Base-by-base conservation (phyloP, 1,140 invertebrate genomes). In the Arion vulgaris region DNA sequence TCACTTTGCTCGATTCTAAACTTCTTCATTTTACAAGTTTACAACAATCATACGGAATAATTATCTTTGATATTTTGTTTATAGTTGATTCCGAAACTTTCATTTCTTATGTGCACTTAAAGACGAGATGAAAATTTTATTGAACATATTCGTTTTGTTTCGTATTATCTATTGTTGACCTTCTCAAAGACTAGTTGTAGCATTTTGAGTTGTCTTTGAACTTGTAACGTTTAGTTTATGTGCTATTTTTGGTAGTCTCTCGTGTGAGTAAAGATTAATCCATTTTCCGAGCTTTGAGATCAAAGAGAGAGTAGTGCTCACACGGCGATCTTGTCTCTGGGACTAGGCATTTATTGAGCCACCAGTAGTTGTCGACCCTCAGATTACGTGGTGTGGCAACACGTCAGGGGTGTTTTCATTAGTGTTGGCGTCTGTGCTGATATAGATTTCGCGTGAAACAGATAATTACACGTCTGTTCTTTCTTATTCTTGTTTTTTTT, bases 211-310 rank as follows among this genome's bases (percentile, higher is more conserved):
- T 7, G 41, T 45, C 41, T 5, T 7, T 45, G 41, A 45, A 45
- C 41, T 5, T 7, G 41, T 45, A 15, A 7, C 15, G 5, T 15
- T 15, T 45, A 15, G 41, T 45, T 45, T 57, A 2, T 23, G 7
- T 57, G 53, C 53, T 57, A 57, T 57, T 57, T 57, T 57, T n/a
- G 23, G 53, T 23, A 19, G 53, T 19, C 41, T 45, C 26, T 57
- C n/a, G 62, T 66, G 62, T 66, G 62, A 66, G 62, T 32, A 66
- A 66, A 66, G 62, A 66, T 66, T 66, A 66, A 66, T 66, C 62
- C 62, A 66, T 66, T 66, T 32, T 5, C 28, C 62, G 53, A 57
- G 62, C 62, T 28, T 7, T 34, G 1, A 66, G n/a, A n/a, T n/a
- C n/a, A n/a, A n/a, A n/a, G n/a, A n/a, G 28, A 66, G 28, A 66